Percentiles rank a stretch among this genome's conserved stretches.
These are phyloP conservation scores for Mythimna albipuncta DNA, from an alignment of 2,888 invertebrate species.

Conservation along the genomic window DNA sequence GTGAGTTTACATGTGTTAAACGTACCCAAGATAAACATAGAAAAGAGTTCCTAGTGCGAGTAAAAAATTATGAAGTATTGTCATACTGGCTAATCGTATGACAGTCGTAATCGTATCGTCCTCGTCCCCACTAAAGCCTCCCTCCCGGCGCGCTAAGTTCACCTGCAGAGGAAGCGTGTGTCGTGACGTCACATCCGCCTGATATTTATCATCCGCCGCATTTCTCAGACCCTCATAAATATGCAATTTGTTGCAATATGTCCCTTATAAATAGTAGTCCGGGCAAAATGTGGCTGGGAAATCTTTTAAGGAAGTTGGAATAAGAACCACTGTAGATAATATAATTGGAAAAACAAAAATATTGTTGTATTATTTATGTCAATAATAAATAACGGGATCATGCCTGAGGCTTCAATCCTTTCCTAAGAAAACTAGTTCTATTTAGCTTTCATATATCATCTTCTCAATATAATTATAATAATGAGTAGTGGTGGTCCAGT, in stretches of 20 bases:
- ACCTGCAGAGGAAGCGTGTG: constrained; percentile 60
- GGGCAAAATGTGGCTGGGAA: constrained; percentile 14
- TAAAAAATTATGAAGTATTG: no score
- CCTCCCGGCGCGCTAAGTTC: constrained; percentile 48
- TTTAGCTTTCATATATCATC: no score
- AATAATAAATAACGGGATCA: not conserved
- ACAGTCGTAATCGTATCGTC: constrained; percentile 26
- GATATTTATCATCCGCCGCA: constrained; percentile 68
- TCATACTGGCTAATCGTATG: not conserved
- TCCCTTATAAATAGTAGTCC: constrained; percentile 46
- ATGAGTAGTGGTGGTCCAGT: no score
- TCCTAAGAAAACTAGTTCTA: not conserved
- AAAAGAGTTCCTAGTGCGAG: no score
- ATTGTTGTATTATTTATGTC: no score
- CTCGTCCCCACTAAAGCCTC: constrained; percentile 29
- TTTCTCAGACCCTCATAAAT: constrained; percentile 64
- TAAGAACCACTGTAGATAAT: not conserved
- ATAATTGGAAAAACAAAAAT: not conserved
- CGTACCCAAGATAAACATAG: no score
- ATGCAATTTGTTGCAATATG: constrained; percentile 69
- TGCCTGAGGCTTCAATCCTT: not conserved
- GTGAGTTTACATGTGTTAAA: no score
- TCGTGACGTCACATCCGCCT: constrained; percentile 67
- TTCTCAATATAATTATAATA: no score
- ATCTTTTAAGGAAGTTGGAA: constrained; percentile 1